Evolutionary conservation across 2,797 vertebrate species (phyloP), one percentile per base, ranked within the genome.

Genomic region (Natrix natrix): DNA sequence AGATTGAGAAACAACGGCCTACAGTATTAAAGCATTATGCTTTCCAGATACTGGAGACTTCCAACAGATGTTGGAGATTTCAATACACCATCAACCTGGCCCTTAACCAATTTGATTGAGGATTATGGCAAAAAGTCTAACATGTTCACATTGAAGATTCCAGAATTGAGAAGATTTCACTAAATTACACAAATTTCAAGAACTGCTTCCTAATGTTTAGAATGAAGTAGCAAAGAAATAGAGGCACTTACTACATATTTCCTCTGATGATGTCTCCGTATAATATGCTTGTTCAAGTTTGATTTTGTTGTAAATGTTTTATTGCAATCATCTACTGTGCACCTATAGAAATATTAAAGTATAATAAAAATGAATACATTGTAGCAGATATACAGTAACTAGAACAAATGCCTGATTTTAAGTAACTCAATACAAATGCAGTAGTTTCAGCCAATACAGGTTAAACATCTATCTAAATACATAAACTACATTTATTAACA

Each of bases 231-330:
- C 17, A 94, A 89, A 94, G 8, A 60, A 87, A 22, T 2, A 54
- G 37, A 32, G 16, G 13, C 92, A 97, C 98, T 98, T 96, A 99
- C 99, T 94, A 96, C 91, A 95, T 98, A 99, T 0, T 32, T 94
- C 59, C 96, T 98, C 56, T 97, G 95, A 89, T 96, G 96, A 90
- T 99, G 99, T 92, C 98, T 98, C 60, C 98, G 97, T 92, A 97
- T 97, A 92, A 98, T 26, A 86, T 99, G 99, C 92, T 98, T 99
- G 97, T 97, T 99, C 97, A 99, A 95, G 96, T 98, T 98, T 88
- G 97, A 91, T 3, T 97, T 98, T 37, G 98, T 98, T 93, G 96
- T 97, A 94, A 99, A 99, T 86, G 96, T 98, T 94, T 98, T 94
- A 0, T 96, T 91, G 96, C 99, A 99, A 0, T 97, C 98, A 12